phyloP scores from a whole-genome alignment of 2,888 invertebrate species.

The Quadriops clusia region DNA sequence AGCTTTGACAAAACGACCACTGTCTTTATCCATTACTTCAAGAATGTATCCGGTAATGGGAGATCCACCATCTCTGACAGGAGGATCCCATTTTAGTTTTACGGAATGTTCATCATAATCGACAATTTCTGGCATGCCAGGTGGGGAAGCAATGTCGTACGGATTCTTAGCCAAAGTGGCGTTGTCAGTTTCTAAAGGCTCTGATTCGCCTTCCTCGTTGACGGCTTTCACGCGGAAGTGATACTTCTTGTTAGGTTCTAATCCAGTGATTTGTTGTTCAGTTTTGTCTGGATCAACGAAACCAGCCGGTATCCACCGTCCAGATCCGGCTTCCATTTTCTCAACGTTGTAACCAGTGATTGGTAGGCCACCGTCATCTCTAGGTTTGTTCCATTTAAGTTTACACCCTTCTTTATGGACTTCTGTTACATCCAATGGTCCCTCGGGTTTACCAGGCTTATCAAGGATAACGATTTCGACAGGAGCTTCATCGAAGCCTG shows the following conservation, averaged over 20 bases:
- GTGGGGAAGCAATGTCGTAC: slow-evolving; percentile 77
- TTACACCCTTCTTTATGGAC: slow-evolving; percentile 90
- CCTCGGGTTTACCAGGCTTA: slow-evolving; percentile 79
- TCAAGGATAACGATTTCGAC: slow-evolving; percentile 81
- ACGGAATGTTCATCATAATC: slow-evolving; percentile 88
- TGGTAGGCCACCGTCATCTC: slow-evolving; percentile 90
- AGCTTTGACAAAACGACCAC: slow-evolving; percentile 73
- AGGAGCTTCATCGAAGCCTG: slow-evolving; percentile 86
- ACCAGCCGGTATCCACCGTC: slow-evolving; percentile 80
- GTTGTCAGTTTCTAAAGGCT: slow-evolving; percentile 82
- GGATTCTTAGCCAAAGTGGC: slow-evolving; percentile 94
- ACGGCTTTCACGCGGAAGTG: slow-evolving; percentile 95
- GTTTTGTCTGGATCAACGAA: slow-evolving; percentile 70
- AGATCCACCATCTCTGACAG: slow-evolving; percentile 82
- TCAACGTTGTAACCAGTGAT: slow-evolving; percentile 85
- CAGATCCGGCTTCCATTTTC: slow-evolving; percentile 83
- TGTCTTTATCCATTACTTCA: slow-evolving; percentile 83
- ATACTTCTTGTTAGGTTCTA: slow-evolving; percentile 92
- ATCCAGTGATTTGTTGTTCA: slow-evolving; percentile 73
- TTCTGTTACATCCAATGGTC: slow-evolving; percentile 82
- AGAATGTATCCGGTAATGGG: slow-evolving; percentile 89
- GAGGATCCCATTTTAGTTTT: slow-evolving; percentile 83
- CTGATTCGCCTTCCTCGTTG: slow-evolving; percentile 95
- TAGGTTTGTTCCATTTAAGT: slow-evolving; percentile 88
- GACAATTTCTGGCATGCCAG: slow-evolving; percentile 80